Evolutionary conservation across 2,888 invertebrate genomes (phyloP), one percentile per base, ranked within the genome.

Genomic region (Lottia gigantea): DNA sequence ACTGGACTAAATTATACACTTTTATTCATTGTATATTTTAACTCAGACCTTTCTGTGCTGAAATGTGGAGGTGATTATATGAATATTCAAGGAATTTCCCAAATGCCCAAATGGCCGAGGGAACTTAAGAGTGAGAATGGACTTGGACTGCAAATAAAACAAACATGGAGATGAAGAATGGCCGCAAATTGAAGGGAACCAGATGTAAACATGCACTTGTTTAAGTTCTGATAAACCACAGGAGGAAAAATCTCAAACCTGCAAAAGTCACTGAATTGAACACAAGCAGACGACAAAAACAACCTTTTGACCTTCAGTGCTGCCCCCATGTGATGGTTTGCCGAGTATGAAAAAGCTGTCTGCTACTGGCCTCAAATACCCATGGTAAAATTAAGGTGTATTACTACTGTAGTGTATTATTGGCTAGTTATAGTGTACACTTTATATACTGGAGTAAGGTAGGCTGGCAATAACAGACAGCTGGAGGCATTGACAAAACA

Each of bases 21-120:
- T 55, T 55, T 55, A 55, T 55, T 55, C 55, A 55, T 55, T 55
- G 55, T 55, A 55, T 55, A 55, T 55, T 55, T 55, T 55, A 55
- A 55, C 19, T 23, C 19, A 55, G 55, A 55, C 55, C 55, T 55
- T 55, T 55, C 19, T 55, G 55, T 23, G 55, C 55, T 23, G 55
- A 55, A 55, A 55, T 55, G 55, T 23, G 19, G 55, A 19, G 19
- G 19, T 19, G 23, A 55, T 55, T 55, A 55, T 55, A 23, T 55
- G 55, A 23, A 23, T 23, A 55, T 55, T 19, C 55, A 19, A 55
- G 15, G 55, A 55, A 55, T 55, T 19, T 55, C 19, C 19, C 19
- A 55, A 55, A 55, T 55, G 55, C 23, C 14, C 23, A 55, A 55
- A 55, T 14, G 55, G 55, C 55, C 55, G 15, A 23, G 19, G 55